Conservation (phyloP, 2,113 vertebrate genomes). For the Salvator merianae region DNA sequence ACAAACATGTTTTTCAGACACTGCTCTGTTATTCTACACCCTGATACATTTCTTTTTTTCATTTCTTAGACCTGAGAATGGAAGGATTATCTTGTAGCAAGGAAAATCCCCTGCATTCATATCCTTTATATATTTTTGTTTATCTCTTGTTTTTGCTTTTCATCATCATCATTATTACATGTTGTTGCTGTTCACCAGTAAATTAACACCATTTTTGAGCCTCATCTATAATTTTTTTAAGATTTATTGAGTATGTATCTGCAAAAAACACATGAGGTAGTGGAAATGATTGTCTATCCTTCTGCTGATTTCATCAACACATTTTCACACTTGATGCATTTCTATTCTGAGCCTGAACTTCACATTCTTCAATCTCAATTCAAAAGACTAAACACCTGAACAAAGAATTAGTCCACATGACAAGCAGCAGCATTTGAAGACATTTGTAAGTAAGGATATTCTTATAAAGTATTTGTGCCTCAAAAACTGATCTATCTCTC, state of each 20-base stretch:
- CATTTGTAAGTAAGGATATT: slow-evolving; percentile 19
- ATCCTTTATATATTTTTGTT: too few species aligned
- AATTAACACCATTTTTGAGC: background rate
- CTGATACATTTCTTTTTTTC: too few species aligned
- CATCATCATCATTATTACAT: too few species aligned
- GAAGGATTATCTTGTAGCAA: too few species aligned
- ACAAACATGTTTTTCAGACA: too few species aligned
- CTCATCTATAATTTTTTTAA: too few species aligned
- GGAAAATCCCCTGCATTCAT: too few species aligned
- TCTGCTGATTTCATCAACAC: background rate
- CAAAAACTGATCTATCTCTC: slow-evolving; percentile 22
- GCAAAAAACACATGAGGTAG: background rate
- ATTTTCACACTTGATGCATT: background rate
- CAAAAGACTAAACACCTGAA: slow-evolving; percentile 20
- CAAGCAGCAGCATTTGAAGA: slow-evolving; percentile 15
- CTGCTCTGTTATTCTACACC: too few species aligned
- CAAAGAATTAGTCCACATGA: background rate
- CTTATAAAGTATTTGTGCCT: background rate
- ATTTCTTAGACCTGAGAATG: too few species aligned
- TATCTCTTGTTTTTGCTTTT: too few species aligned
- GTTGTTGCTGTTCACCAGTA: too few species aligned
- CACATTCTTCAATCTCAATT: background rate
- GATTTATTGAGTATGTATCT: background rate
- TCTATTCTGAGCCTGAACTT: background rate
- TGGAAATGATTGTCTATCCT: background rate